Evolutionary conservation across 2,888 invertebrate genomes (phyloP).

Genomic region (Melikaiella ostensackeni): DNA sequence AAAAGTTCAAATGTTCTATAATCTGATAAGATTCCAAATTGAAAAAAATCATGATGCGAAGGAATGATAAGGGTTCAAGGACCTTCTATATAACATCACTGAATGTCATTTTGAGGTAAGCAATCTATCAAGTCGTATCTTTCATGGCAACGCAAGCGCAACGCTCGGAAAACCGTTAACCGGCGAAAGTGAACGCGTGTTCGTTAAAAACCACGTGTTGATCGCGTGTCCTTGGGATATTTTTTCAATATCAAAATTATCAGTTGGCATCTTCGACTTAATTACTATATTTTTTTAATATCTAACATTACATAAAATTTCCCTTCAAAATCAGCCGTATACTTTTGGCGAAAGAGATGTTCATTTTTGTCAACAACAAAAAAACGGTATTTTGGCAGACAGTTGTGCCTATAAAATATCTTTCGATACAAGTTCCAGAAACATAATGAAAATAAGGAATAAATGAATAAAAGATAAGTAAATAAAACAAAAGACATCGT

Average conservation of each 20-base stretch:
- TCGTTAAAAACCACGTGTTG: slow-evolving; percentile 34
- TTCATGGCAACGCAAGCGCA: slow-evolving; percentile 23
- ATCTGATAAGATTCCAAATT: too few relatives aligned
- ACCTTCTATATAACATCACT: neutral
- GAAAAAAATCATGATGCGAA: too few relatives aligned
- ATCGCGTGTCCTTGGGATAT: neutral
- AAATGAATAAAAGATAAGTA: too few relatives aligned
- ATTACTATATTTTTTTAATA: neutral
- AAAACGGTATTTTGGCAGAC: too few relatives aligned
- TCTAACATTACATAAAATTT: neutral
- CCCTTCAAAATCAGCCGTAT: neutral
- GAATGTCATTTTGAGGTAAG: neutral
- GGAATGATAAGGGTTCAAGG: neutral
- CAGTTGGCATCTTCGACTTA: neutral
- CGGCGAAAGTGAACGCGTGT: slow-evolving; percentile 24
- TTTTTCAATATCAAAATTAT: neutral
- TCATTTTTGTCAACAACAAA: neutral
- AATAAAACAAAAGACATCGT: too few relatives aligned
- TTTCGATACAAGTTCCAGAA: too few relatives aligned
- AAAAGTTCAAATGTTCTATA: too few relatives aligned
- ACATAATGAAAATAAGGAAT: too few relatives aligned
- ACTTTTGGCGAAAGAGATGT: neutral
- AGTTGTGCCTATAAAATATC: too few relatives aligned
- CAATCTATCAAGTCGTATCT: neutral
- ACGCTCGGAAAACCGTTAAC: slow-evolving; percentile 1